Percentiles rank a stretch among this genome's conserved stretches.
These are phyloP conservation scores for Pteruthius melanotis DNA, from an alignment of 2,113 vertebrate species.

Conservation along the genomic window DNA sequence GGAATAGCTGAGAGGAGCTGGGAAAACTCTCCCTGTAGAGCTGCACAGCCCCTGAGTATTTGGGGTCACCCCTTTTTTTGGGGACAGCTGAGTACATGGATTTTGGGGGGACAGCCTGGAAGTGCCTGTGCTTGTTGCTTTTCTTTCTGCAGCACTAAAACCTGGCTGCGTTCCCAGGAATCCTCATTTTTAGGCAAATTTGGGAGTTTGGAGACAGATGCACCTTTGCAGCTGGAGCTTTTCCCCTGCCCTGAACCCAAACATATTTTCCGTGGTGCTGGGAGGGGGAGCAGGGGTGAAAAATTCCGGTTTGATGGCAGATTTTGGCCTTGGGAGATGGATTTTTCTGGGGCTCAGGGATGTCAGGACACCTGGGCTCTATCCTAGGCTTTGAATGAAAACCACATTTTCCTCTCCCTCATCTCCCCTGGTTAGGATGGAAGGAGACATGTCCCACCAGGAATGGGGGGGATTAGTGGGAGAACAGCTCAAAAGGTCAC, in stretches of 20 bases:
- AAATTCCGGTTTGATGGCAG: not conserved
- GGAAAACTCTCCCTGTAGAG: not conserved
- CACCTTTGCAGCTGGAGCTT: not conserved
- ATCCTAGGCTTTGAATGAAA: not conserved
- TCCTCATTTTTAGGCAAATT: not conserved
- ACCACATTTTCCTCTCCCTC: not conserved
- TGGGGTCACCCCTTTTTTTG: not conserved
- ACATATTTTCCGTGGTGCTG: not conserved
- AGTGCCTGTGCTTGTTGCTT: not conserved
- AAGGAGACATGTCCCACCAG: not conserved
- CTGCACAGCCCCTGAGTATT: not conserved
- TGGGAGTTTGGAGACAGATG: not conserved
- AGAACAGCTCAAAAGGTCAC: not conserved
- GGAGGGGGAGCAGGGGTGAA: not conserved
- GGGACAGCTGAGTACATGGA: fast-evolving
- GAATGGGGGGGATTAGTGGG: not conserved
- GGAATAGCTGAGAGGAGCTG: not conserved
- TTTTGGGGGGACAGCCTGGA: not conserved
- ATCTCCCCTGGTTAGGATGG: not conserved
- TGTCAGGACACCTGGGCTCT: not conserved
- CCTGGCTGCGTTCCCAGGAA: not conserved
- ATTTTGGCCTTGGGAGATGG: not conserved
- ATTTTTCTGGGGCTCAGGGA: not conserved
- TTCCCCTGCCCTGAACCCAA: not conserved
- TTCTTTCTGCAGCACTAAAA: not conserved